These are phyloP conservation scores for Nematolebias whitei DNA, from an alignment of 2,113 vertebrate genomes.

Conservation along the genomic window DNA sequence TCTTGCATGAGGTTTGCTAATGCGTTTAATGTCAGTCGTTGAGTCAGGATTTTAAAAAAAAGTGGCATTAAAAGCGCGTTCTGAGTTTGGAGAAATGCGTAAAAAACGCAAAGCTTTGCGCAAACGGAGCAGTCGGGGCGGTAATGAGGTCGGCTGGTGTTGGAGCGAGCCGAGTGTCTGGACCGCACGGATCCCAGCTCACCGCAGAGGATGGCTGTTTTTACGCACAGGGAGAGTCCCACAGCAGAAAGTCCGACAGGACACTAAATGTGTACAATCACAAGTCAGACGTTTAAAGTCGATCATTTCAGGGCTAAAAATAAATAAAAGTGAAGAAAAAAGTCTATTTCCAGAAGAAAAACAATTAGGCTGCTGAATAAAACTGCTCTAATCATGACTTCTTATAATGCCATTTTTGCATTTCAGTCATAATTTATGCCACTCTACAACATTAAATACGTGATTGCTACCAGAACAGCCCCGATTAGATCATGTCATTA, in stretches of 20 bases:
- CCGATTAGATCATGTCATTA: background rate
- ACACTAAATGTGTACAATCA: background rate
- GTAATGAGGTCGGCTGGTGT: slow-evolving; percentile 55
- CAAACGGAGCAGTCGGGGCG: slow-evolving; percentile 23
- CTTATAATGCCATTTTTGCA: background rate
- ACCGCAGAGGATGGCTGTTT: slow-evolving; percentile 59
- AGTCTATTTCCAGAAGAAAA: background rate
- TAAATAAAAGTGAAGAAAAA: no score
- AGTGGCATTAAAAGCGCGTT: background rate
- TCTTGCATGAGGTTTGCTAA: background rate
- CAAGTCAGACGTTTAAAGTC: background rate
- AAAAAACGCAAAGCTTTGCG: slow-evolving; percentile 36
- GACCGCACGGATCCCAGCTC: slow-evolving; percentile 51
- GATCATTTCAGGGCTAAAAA: background rate
- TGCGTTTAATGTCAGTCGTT: slow-evolving; percentile 11
- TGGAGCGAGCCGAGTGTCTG: slow-evolving; percentile 59
- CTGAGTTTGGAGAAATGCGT: slow-evolving; percentile 11
- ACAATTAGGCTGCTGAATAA: slow-evolving; percentile 1
- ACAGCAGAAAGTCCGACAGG: slow-evolving; percentile 21
- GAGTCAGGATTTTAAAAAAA: background rate
- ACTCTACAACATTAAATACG: background rate
- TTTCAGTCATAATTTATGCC: slow-evolving; percentile 8
- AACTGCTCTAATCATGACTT: background rate
- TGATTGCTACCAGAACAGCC: slow-evolving; percentile 13
- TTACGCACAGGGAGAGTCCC: slow-evolving; percentile 27